Conservation (phyloP, 1,140 invertebrate species). For the Brachionus rotundiformis region DNA sequence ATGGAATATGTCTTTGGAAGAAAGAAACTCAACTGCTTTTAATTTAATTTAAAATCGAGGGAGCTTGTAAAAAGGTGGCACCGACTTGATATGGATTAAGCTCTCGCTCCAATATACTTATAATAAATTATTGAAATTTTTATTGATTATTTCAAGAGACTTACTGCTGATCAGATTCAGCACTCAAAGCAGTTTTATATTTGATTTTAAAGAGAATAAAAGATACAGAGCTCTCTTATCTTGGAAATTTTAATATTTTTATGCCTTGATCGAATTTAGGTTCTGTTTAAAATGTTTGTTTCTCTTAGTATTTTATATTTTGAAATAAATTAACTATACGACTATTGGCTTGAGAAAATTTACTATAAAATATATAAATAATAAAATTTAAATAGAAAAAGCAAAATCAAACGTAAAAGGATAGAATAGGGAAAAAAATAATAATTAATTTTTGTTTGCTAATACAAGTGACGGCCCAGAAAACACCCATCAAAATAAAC, state of each 20-base stretch:
- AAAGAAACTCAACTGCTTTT: background rate
- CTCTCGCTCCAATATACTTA: background rate
- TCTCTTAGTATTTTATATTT: background rate
- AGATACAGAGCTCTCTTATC: background rate
- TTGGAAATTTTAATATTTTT: background rate
- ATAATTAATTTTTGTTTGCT: background rate
- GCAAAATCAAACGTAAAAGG: background rate
- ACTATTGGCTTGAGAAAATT: background rate
- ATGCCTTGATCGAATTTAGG: background rate
- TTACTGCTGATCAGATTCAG: background rate
- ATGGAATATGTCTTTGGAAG: background rate
- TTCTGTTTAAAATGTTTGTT: background rate
- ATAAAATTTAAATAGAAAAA: background rate
- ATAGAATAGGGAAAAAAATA: background rate
- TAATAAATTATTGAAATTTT: conserved; percentile 13
- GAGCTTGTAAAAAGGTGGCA: background rate
- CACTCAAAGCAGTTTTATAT: background rate
- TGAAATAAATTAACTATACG: background rate
- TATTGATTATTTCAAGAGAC: conserved; percentile 15
- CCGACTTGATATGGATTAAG: background rate
- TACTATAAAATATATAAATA: background rate
- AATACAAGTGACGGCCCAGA: background rate
- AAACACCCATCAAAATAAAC: background rate
- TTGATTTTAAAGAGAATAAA: background rate
- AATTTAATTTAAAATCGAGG: background rate